These are phyloP conservation scores for Montipora capitata DNA, from an alignment of 92 coral and sea anemone genomes.

Conservation along the genomic window DNA sequence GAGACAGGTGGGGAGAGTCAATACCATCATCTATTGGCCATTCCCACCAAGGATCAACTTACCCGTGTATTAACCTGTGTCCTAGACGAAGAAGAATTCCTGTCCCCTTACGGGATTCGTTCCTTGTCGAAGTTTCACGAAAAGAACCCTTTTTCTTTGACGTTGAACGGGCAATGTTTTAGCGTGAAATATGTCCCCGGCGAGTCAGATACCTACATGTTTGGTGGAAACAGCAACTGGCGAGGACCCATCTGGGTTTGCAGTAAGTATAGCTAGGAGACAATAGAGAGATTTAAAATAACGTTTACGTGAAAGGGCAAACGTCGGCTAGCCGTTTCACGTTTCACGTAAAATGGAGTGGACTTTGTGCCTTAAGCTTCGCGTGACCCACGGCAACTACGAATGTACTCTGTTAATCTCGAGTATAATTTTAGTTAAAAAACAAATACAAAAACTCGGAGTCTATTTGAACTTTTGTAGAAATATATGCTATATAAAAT, in stretches of 20 bases:
- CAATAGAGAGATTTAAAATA: too few relatives aligned
- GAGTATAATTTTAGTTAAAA: too few relatives aligned
- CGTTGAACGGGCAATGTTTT: conserved; percentile 79
- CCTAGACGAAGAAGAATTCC: conserved; percentile 96
- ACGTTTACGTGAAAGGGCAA: too few relatives aligned
- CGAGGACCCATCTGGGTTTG: conserved; percentile 99
- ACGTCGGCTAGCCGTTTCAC: too few relatives aligned
- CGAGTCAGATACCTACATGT: conserved; percentile 94
- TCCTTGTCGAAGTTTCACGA: conserved; percentile 94
- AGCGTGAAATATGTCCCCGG: conserved; percentile 96
- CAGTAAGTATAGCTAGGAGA: conserved; percentile 71
- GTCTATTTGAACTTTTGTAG: too few relatives aligned
- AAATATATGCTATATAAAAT: too few relatives aligned
- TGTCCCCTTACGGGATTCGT: conserved; percentile 97
- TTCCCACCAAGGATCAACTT: conserved; percentile 96
- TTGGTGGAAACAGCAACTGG: conserved; percentile 99
- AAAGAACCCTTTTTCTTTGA: conserved; percentile 85
- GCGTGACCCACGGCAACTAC: too few relatives aligned
- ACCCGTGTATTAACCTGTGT: conserved; percentile 85
- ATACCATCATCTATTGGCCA: conserved; percentile 92
- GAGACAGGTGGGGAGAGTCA: conserved; percentile 78
- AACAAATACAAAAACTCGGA: too few relatives aligned
- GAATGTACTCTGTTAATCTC: too few relatives aligned
- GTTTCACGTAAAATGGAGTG: too few relatives aligned
- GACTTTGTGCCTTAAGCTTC: too few relatives aligned